Evolutionary conservation across 2,888 invertebrate genomes (phyloP).

Genomic region (Torymus auratus): DNA sequence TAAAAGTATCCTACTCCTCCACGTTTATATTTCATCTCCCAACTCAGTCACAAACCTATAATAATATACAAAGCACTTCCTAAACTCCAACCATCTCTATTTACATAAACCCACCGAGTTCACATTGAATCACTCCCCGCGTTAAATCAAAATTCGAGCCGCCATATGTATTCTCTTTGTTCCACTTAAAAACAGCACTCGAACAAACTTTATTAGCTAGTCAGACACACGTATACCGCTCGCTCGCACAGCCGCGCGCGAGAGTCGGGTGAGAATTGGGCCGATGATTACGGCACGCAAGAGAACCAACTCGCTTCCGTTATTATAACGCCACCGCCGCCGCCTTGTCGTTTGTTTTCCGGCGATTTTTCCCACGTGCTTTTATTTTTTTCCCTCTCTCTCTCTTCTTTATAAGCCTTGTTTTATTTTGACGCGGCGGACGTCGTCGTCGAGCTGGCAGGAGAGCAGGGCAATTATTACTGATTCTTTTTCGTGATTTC

Average conservation of each 20-base stretch:
- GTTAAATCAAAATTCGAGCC: too few relatives aligned
- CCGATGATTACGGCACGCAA: constrained; percentile 60
- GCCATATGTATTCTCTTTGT: background rate
- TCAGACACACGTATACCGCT: too few relatives aligned
- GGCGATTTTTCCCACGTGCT: constrained; percentile 44
- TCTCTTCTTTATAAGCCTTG: background rate
- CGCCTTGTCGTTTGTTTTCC: constrained; percentile 49
- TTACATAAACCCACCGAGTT: too few relatives aligned
- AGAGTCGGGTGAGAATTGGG: constrained; percentile 58
- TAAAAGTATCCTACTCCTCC: too few relatives aligned
- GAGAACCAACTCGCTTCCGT: constrained; percentile 50
- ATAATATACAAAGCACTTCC: too few relatives aligned
- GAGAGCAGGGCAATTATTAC: background rate
- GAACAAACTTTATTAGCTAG: background rate
- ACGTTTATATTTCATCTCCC: too few relatives aligned
- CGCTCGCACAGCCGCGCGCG: background rate
- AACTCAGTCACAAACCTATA: too few relatives aligned
- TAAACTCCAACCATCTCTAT: too few relatives aligned
- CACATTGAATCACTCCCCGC: too few relatives aligned
- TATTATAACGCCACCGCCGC: constrained; percentile 18
- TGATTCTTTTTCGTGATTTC: too few relatives aligned
- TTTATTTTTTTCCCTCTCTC: background rate
- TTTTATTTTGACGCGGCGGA: background rate
- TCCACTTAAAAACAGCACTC: background rate
- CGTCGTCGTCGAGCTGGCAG: background rate